Base-by-base conservation (phyloP, 2,113 vertebrate species). In the Rhodinocichla rosea region DNA sequence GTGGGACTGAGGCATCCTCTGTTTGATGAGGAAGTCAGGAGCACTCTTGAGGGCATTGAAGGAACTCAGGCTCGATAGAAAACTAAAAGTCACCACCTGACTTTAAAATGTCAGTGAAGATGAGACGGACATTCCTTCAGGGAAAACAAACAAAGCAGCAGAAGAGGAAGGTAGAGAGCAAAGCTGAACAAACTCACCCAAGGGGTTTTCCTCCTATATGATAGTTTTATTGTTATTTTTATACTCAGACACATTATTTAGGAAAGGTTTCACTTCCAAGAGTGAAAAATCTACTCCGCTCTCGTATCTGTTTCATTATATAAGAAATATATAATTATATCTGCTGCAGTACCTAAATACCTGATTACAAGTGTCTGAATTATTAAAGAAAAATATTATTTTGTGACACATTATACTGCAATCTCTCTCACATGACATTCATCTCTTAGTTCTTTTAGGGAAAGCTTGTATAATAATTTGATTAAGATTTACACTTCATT, bases 41-140 rank as follows among this genome's bases (percentile, higher is more conserved):
- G 21, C 35, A 55, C 45, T 81, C 75, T 63, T 77, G 70, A 86
- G 69, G 81, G 44, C 80, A 94, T 18, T 91, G 65, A 73, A 92
- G 65, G 74, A 91, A 89, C 35, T 2, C 49, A 50, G 56, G 42
- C 20, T 92, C 27, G 8, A 17, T 30, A 82, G 81, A 84, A 83
- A 92, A 81, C 50, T 81, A 71, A 91, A 92, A 95, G 60, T 92
- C 87, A 94, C 53, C 45, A 89, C 69, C 80, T 87, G 94, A 92
- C 44, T 92, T 77, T 68, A 68, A 91, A 97, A 92, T 87, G 65
- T 94, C 94, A 91, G 47, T 87, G 73, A 64, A 89, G 74, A 91
- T 60, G 24, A 89, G 93, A 78, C 32, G 44, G 79, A 76, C 44
- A 42, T 82, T 82, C 53, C 81, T 92, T 79, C 44, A 65, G 65